phyloP scores from a whole-genome alignment of 2,113 vertebrate genomes.

The Rhinichthys klamathensis region DNA sequence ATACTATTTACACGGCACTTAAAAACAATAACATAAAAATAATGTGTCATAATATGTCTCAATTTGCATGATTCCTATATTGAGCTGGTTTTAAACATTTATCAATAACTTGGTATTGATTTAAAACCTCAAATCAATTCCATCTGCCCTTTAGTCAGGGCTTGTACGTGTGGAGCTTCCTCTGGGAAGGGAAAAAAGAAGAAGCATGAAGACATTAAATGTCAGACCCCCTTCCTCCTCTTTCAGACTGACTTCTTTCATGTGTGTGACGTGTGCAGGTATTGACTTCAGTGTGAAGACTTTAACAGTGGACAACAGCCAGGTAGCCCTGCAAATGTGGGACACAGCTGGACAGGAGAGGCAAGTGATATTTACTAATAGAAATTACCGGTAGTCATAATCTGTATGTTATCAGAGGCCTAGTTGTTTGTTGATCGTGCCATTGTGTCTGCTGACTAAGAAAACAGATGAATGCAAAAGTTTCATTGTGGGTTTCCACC shows the following conservation, averaged over 20 bases:
- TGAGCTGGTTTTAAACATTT: background rate
- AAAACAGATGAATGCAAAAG: background rate
- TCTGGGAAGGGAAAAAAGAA: background rate
- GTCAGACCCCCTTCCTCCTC: background rate
- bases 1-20: too few relatives aligned
- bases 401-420: background rate
- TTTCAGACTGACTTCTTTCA: background rate
- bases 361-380: conserved; percentile 57
- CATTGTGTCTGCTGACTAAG: background rate
- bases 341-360: conserved; percentile 94
- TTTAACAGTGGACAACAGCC: conserved; percentile 79
- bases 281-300: conserved; percentile 93
- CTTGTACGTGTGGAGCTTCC: background rate
- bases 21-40: background rate
- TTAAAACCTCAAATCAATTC: conserved; percentile 37
- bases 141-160: conserved; percentile 27
- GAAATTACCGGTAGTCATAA: background rate
- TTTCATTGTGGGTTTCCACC: background rate
- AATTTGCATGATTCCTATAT: background rate
- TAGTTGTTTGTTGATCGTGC: background rate
- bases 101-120: background rate
- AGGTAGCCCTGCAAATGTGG: conserved; percentile 90
- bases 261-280: conserved; percentile 68
- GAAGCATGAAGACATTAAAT: background rate
- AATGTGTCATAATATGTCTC: background rate